phyloP scores from a whole-genome alignment of 2,113 vertebrate species.

The Takifugu bimaculatus region DNA sequence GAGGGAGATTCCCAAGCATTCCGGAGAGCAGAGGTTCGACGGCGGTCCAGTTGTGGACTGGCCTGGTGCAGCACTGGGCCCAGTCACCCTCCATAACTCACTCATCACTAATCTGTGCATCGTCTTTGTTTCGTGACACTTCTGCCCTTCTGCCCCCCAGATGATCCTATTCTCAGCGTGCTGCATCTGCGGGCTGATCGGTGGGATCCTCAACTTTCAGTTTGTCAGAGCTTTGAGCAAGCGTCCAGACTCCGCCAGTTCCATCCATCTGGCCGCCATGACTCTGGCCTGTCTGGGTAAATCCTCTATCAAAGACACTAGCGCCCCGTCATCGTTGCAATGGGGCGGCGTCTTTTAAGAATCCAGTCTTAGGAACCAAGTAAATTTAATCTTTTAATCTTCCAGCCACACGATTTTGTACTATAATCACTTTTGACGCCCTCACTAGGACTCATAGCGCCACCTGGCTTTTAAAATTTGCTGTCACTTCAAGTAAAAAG shows the following conservation, averaged over 20 bases:
- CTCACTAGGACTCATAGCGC: no score
- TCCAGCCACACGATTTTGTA: no score
- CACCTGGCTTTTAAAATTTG: no score
- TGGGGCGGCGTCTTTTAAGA: no score
- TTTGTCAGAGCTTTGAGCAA: constrained; percentile 93
- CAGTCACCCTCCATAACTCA: neutral
- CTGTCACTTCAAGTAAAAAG: no score
- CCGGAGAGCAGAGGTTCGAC: constrained; percentile 22
- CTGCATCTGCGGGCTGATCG: constrained; percentile 97
- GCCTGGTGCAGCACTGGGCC: constrained; percentile 19
- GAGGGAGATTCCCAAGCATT: constrained; percentile 19
- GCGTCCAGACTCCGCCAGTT: constrained; percentile 80
- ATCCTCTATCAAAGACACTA: neutral
- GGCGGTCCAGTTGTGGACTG: constrained; percentile 49
- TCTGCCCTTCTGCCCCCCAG: constrained; percentile 60
- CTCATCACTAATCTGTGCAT: no score
- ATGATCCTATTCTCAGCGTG: constrained; percentile 99
- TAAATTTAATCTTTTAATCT: no score
- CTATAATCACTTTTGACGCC: no score
- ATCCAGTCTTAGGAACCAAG: no score
- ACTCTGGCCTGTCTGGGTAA: constrained; percentile 88
- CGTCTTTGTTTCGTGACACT: constrained; percentile 3
- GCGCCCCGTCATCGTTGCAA: neutral
- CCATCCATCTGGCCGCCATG: constrained; percentile 91
- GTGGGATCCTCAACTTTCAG: constrained; percentile 97